A percentile compares a stretch with the other conserved stretches of the same genome.
Conservation (phyloP, 2,888 invertebrate species). For the Linnaemya vulpina region DNA sequence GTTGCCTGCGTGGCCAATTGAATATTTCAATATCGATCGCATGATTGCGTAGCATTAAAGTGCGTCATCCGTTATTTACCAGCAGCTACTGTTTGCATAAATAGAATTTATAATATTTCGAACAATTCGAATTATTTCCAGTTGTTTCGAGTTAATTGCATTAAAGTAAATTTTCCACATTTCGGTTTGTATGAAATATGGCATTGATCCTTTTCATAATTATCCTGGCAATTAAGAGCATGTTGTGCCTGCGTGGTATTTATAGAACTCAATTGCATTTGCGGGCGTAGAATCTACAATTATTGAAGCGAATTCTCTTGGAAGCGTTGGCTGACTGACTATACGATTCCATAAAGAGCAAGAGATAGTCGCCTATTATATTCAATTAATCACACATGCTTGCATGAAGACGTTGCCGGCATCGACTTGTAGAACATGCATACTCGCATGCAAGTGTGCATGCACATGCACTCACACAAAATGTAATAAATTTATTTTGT, state of each 20-base stretch:
- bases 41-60: constrained; percentile 20
- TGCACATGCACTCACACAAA: background rate
- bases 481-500: constrained; percentile 31
- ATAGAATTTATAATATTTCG: background rate
- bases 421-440: constrained; percentile 1
- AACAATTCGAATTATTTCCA: constrained; percentile 6
- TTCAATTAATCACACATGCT: constrained; percentile 26
- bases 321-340: constrained; percentile 6
- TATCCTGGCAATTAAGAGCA: background rate
- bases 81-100: background rate
- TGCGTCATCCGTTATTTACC: background rate
- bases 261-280: background rate
- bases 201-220: background rate
- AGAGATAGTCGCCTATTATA: constrained; percentile 39
- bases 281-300: constrained; percentile 10
- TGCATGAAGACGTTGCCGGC: background rate
- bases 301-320: constrained; percentile 23
- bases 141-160: constrained; percentile 11
- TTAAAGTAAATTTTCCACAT: background rate
- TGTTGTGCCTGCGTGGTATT: background rate
- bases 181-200: background rate
- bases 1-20: background rate
- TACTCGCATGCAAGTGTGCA: background rate
- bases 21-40: background rate
- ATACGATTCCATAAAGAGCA: constrained; percentile 48